Evolutionary conservation across 2,113 vertebrate species (phyloP).

Genomic region (Microcebus ravelobensis): DNA sequence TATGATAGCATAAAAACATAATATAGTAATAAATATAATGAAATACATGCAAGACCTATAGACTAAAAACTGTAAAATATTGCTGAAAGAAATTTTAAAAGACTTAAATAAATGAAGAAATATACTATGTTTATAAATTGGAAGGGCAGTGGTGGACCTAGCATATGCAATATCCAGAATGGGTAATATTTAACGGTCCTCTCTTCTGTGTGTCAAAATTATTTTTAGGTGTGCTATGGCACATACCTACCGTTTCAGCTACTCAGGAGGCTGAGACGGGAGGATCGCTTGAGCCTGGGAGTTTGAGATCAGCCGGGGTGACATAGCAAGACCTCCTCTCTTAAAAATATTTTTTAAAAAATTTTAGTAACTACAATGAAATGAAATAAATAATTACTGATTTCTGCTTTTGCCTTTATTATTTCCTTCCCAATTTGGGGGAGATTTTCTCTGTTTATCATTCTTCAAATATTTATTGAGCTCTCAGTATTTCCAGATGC

Average conservation of each 20-base stretch:
- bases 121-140: neutral
- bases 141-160: neutral
- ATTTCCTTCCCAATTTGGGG: neutral
- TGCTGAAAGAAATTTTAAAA: neutral
- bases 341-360: too few relatives aligned
- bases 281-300: too few relatives aligned
- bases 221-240: neutral
- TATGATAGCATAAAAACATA: neutral
- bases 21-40: neutral
- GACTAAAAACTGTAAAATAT: neutral
- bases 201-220: neutral
- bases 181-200: neutral
- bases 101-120: neutral
- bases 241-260: too few relatives aligned
- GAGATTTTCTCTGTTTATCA: neutral
- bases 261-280: too few relatives aligned
- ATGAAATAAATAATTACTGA: neutral
- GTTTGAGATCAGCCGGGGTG: too few relatives aligned
- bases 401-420: neutral
- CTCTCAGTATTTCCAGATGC: neutral
- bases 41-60: neutral
- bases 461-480: neutral
- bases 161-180: neutral
- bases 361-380: neutral
- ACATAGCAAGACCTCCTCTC: too few relatives aligned